Evolutionary conservation across 1,140 invertebrate genomes (phyloP), one percentile per base, ranked within the genome.

Genomic region (Lepidostoma basale): DNA sequence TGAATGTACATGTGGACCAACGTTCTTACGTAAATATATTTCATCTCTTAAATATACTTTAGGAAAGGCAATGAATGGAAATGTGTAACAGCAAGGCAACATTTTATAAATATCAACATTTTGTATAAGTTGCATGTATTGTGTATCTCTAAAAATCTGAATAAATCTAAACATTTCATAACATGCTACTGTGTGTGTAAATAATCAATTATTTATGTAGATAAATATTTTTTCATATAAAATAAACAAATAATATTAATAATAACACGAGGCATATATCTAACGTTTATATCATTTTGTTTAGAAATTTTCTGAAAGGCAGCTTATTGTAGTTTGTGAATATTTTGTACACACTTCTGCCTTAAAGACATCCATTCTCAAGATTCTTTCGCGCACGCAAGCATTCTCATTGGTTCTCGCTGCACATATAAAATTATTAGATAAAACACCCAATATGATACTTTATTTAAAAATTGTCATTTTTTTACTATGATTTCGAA

Each of bases 161-260:
- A 33, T 54, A 22, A 12, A 8, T 49, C 6, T 49, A 25, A 23
- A 23, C 9, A 12, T 49, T 49, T 28, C 26, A 28, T 26, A 54
- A 54, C 49, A 54, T n/a, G 49, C 49, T 54, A 54, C 23, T 54
- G 30, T 8, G 30, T n/a, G 23, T 54, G 49, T 54, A 54, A 54
- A 30, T 54, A 30, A 16, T 30, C 26, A 54, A 16, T 16, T 33
- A 33, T 30, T n/a, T 54, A 6, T 54, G 16, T 28, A 33, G 14
- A 54, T 54, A 54, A 54, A 54, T 54, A 54, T 28, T 54, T 54
- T 49, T 47, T 54, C 23, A 14, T 30, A 28, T n/a, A n/a, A n/a
- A n/a, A n/a, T n/a, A n/a, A n/a, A n/a, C 26, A 8, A 30, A 54
- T 36, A 12, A 36, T 36, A n/a, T 30, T 54, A 54, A 26, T 30